phyloP scores from a whole-genome alignment of 2,113 vertebrate genomes.

The Leptocoma aspasia region DNA sequence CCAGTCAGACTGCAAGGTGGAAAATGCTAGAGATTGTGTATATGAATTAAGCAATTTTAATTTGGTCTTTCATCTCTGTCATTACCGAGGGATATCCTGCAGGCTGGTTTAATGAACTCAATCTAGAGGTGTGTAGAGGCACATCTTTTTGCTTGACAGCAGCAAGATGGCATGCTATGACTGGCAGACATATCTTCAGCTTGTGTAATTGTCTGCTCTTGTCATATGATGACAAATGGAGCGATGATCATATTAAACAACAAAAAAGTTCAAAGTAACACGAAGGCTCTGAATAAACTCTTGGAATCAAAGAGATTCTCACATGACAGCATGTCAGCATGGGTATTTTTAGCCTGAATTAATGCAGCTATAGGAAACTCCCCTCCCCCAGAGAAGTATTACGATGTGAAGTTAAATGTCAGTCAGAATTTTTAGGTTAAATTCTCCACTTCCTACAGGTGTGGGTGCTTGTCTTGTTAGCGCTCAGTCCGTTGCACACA shows the following conservation, averaged over 20 bases:
- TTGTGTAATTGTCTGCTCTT: conserved; percentile 52
- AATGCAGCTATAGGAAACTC: conserved; percentile 61
- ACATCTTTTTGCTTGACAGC: conserved; percentile 55
- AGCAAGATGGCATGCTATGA: conserved; percentile 61
- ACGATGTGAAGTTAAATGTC: neutral
- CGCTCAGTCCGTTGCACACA: neutral
- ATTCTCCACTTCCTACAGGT: conserved; percentile 25
- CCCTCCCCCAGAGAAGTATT: conserved; percentile 49
- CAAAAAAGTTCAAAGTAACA: conserved; percentile 66
- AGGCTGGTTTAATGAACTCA: conserved; percentile 62
- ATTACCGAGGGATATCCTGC: conserved; percentile 44
- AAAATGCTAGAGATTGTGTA: conserved; percentile 45
- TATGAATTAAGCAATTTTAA: conserved; percentile 59
- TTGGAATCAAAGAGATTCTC: conserved; percentile 61
- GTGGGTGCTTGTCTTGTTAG: neutral
- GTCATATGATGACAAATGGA: conserved; percentile 53
- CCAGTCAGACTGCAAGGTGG: conserved; percentile 64
- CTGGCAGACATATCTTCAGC: conserved; percentile 58
- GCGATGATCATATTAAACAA: conserved; percentile 62
- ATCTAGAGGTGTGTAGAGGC: conserved; percentile 53
- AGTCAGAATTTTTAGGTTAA: conserved; percentile 42
- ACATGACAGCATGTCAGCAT: conserved; percentile 60
- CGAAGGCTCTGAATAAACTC: conserved; percentile 59
- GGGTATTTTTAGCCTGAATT: conserved; percentile 64
- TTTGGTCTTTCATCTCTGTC: conserved; percentile 57